Conservation (phyloP, 2,888 invertebrate genomes). For the Helleia helle region DNA sequence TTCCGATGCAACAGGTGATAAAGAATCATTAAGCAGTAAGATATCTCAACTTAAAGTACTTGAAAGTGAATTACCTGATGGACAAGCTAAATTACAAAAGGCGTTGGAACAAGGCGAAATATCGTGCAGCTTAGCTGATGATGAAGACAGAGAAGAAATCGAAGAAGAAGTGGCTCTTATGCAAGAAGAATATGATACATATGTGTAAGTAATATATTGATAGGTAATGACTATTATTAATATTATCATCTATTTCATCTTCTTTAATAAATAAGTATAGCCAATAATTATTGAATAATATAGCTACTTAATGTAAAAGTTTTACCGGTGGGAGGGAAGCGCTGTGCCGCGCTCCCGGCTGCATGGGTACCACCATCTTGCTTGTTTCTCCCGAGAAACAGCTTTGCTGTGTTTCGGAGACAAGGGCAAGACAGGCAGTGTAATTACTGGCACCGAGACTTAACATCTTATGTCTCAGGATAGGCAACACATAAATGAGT, state of each 20-base stretch:
- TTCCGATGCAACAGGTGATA: conserved; percentile 93
- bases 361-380: too few relatives aligned
- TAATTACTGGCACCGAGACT: too few relatives aligned
- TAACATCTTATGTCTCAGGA: too few relatives aligned
- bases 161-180: conserved; percentile 93
- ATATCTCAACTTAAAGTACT: conserved; percentile 89
- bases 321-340: too few relatives aligned
- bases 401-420: too few relatives aligned
- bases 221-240: neutral
- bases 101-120: conserved; percentile 89
- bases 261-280: too few relatives aligned
- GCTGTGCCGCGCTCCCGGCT: too few relatives aligned
- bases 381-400: too few relatives aligned
- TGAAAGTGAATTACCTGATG: conserved; percentile 87
- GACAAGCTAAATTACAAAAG: conserved; percentile 86
- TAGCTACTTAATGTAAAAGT: neutral
- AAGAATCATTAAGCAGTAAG: conserved; percentile 89
- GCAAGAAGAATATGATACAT: conserved; percentile 92
- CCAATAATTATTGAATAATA: neutral
- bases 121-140: conserved; percentile 88
- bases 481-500: too few relatives aligned
- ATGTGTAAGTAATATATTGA: conserved; percentile 72
- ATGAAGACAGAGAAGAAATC: conserved; percentile 90
- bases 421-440: too few relatives aligned
- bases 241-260: too few relatives aligned